Conservation (phyloP, 1,140 invertebrate genomes). For the Phymastichus coffea region DNA sequence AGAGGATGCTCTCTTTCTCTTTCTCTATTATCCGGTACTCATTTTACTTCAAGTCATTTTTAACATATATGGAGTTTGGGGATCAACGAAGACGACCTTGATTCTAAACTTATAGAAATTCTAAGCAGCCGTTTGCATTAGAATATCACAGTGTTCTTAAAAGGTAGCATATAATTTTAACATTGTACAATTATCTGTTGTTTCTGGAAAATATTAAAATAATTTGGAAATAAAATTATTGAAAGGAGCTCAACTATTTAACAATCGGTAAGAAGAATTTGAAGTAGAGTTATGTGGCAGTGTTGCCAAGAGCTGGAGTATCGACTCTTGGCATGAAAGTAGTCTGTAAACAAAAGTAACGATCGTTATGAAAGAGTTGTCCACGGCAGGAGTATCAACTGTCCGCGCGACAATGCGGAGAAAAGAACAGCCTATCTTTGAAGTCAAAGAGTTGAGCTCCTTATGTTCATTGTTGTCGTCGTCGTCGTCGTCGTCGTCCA, state of each 20-base stretch:
- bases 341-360: slow-evolving; percentile 14
- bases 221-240: background rate
- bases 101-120: too few relatives aligned
- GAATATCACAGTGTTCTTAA: too few relatives aligned
- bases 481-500: background rate
- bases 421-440: slow-evolving; percentile 8
- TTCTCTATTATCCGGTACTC: background rate
- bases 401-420: background rate
- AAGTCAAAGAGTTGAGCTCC: background rate
- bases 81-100: too few relatives aligned
- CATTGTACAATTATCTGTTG: background rate
- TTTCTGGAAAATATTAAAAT: background rate
- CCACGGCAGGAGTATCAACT: slow-evolving; percentile 32
- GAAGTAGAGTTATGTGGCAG: slow-evolving; percentile 7
- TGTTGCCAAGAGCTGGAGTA: slow-evolving; percentile 45
- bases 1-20: slow-evolving; percentile 21
- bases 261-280: background rate
- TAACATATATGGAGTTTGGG: too few relatives aligned
- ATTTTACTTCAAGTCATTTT: slow-evolving; percentile 5
- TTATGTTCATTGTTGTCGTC: background rate
- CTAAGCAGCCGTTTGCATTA: too few relatives aligned
- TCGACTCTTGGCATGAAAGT: slow-evolving; percentile 37
- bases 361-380: background rate
- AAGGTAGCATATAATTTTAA: background rate
- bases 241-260: background rate